A percentile compares a stretch with the other conserved stretches of the same genome.
phyloP scores from a whole-genome alignment of 2,888 invertebrate species.

The Hirtodrosophila cameraria region DNA sequence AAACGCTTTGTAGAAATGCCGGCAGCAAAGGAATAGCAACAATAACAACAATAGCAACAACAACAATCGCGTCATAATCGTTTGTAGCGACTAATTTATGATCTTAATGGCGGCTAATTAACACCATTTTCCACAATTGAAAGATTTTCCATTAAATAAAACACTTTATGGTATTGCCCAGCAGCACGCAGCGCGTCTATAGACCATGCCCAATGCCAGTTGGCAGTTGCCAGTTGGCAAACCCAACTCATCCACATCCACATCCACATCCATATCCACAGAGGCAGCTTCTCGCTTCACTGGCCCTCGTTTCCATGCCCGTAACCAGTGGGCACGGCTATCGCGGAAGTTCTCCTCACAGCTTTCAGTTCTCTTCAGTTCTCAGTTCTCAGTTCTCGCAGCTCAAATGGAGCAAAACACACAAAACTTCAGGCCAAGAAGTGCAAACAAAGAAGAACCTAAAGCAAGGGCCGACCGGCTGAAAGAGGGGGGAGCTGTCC shows the following conservation, averaged over 20 bases:
- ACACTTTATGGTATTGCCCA: conserved; percentile 78
- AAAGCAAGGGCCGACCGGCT: conserved; percentile 45
- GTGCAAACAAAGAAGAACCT: conserved; percentile 73
- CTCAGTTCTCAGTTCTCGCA: conserved; percentile 24
- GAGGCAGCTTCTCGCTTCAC: conserved; percentile 54
- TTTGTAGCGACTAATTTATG: conserved; percentile 80
- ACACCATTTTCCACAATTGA: conserved; percentile 80
- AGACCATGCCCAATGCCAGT: conserved; percentile 12
- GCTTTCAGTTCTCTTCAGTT: conserved; percentile 1
- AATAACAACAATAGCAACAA: conserved; percentile 14
- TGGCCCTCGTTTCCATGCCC: conserved; percentile 21
- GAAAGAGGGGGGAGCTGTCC: neutral
- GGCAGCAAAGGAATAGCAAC: conserved; percentile 50
- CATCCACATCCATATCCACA: conserved; percentile 24
- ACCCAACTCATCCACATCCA: conserved; percentile 59
- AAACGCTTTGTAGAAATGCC: conserved; percentile 65
- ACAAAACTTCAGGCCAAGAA: conserved; percentile 57
- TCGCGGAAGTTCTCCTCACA: conserved; percentile 62
- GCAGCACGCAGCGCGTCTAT: conserved; percentile 61
- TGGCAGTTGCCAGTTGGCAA: conserved; percentile 12
- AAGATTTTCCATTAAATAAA: conserved; percentile 81
- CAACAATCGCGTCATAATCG: conserved; percentile 76
- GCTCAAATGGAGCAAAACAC: conserved; percentile 78
- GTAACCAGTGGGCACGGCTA: conserved; percentile 55
- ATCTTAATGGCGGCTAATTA: conserved; percentile 79